phyloP scores from a whole-genome alignment of 1,140 invertebrate genomes.

The Hycleus phaleratus region DNA sequence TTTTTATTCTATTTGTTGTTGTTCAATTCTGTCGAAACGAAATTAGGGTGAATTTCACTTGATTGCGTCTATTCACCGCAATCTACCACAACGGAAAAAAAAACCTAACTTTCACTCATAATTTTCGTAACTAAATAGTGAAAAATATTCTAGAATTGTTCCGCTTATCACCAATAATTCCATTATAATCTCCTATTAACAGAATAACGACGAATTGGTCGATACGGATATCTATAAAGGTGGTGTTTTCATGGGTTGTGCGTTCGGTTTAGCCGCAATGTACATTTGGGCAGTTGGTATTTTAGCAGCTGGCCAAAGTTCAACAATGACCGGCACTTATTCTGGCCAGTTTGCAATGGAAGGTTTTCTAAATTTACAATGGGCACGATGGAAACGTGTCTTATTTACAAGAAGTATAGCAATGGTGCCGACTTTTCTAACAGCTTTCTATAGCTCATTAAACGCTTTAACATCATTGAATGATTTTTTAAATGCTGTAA shows the following conservation, averaged over 20 bases:
- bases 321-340: constrained; percentile 81
- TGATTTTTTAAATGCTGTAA: constrained; percentile 83
- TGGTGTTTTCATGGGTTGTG: constrained; percentile 77
- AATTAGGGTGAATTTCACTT: too few species aligned
- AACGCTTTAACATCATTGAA: constrained; percentile 75
- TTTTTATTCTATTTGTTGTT: too few species aligned
- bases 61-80: too few species aligned
- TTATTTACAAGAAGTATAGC: constrained; percentile 80
- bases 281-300: constrained; percentile 89
- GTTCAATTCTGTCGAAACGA: too few species aligned
- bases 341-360: constrained; percentile 73
- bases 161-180: not conserved
- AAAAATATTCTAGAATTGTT: not conserved
- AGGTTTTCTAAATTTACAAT: constrained; percentile 83
- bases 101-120: not conserved
- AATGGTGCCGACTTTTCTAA: constrained; percentile 80
- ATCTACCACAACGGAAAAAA: not conserved
- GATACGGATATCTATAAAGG: constrained; percentile 76
- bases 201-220: constrained; percentile 48
- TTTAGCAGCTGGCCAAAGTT: constrained; percentile 82
- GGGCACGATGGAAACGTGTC: constrained; percentile 84
- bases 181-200: constrained; percentile 12
- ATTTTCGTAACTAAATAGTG: too few species aligned
- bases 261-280: constrained; percentile 71
- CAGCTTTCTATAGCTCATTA: constrained; percentile 69